Percentiles rank a stretch among this genome's conserved stretches.
Conservation (phyloP, 2,797 vertebrate genomes). For the Cuniculus paca region DNA sequence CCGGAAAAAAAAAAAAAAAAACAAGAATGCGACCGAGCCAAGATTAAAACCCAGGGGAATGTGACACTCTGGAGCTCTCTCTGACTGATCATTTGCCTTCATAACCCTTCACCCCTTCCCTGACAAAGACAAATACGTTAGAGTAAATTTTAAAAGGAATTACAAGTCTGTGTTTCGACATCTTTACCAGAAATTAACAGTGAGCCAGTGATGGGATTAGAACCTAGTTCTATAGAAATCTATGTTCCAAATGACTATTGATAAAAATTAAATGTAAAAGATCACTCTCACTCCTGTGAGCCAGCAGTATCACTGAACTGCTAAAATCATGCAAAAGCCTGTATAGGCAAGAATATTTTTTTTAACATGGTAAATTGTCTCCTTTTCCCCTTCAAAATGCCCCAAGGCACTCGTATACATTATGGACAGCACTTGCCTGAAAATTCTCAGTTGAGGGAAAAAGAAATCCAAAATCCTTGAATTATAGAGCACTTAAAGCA, state of each 20-base stretch:
- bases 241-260: slow-evolving; percentile 30
- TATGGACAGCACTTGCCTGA: slow-evolving; percentile 83
- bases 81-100: neutral
- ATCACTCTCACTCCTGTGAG: neutral
- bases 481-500: slow-evolving; percentile 81
- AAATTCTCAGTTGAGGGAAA: slow-evolving; percentile 83
- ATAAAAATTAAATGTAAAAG: slow-evolving; percentile 69
- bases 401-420: slow-evolving; percentile 84
- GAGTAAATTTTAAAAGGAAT: slow-evolving; percentile 57
- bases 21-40: neutral
- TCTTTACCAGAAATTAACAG: slow-evolving; percentile 36
- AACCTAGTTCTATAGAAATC: neutral
- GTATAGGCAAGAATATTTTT: slow-evolving; percentile 54
- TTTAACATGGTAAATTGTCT: slow-evolving; percentile 74
- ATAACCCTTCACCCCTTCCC: neutral
- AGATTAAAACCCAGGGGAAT: slow-evolving; percentile 28
- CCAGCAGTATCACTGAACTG: slow-evolving; percentile 23
- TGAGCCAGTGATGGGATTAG: neutral
- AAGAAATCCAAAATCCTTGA: slow-evolving; percentile 82
- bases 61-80: neutral
- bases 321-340: slow-evolving; percentile 59
- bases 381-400: slow-evolving; percentile 83
- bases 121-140: slow-evolving; percentile 1
- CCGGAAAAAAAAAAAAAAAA: too few species aligned
- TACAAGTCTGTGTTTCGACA: neutral